These are phyloP conservation scores for Cephus runcator DNA, from an alignment of 2,888 invertebrate genomes.

Conservation along the genomic window DNA sequence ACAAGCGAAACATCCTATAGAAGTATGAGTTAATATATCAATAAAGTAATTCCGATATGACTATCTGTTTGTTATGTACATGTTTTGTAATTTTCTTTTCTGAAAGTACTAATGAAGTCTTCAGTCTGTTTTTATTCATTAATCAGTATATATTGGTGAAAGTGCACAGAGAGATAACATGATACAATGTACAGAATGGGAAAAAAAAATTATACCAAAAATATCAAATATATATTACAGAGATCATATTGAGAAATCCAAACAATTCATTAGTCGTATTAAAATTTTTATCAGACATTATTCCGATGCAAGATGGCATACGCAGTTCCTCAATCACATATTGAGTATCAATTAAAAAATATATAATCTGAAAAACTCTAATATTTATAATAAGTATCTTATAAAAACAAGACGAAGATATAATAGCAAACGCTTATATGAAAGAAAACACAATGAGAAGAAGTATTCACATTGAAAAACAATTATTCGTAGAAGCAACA, in stretches of 20 bases:
- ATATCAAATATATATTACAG: neutral
- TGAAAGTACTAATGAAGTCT: neutral
- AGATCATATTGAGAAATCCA: neutral
- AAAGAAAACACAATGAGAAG: neutral
- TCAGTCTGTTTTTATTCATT: neutral
- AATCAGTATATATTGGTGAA: neutral
- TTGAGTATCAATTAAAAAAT: neutral
- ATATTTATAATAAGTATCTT: no score
- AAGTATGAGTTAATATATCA: constrained; percentile 23
- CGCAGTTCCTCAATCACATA: neutral
- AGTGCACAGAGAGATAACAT: neutral
- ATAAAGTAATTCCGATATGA: neutral
- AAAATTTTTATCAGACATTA: neutral
- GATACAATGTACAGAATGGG: neutral
- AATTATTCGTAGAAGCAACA: neutral
- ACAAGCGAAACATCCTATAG: constrained; percentile 95
- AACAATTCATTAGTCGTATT: neutral
- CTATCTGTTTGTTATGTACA: constrained; percentile 33
- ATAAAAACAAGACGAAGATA: neutral
- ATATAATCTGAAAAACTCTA: no score
- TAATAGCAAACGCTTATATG: neutral
- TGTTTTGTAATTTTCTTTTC: neutral
- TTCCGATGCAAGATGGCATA: neutral
- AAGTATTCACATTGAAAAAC: neutral
- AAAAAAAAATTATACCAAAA: neutral